Base-by-base conservation (phyloP, 2,113 vertebrate genomes). In the Porphyrio hochstetteri region DNA sequence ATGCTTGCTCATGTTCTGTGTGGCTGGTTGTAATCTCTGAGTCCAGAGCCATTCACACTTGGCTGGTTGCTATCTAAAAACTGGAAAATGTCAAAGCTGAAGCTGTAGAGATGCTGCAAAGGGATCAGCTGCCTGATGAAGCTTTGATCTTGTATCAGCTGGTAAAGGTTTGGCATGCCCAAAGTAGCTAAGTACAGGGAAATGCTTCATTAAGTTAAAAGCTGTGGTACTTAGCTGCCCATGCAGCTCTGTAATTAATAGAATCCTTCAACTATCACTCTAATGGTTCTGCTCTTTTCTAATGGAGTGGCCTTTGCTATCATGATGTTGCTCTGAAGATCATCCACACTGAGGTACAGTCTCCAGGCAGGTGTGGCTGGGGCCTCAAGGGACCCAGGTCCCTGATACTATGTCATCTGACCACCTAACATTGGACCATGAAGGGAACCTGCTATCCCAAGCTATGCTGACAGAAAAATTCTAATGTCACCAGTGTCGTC, bases 121-220 rank as follows among this genome's bases (percentile, higher is more conserved):
- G 36, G 36, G 53, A 94, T 86, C 60, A 87, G 40, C n/a, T 94
- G n/a, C 61, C 94, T 94, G 61, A 28, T 52, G 48, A 38, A 80
- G 27, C 78, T 96, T 96, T 86, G 35, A 57, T 93, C 61, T 71
- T 68, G 3, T 61, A 80, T 92, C 42, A 88, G 38, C 23, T 79
- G 23, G 24, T 88, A 82, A 85, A 57, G 33, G 31, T 71, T 44
- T 95, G 79, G 75, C 77, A 60, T 60, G 36, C 18, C 59, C 16
- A 36, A 2, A 11, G 65, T 23, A 81, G 81, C 68, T 79, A 86
- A 93, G 61, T 61, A 56, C 24, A 68, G 63, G 29, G 67, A 82
- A 96, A 53, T 76, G 33, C 65, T 93, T 94, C 3, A 75, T 95
- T 87, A 90, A 71, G 28, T 77, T 92, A 91, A 95, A 94, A 81